Base-by-base conservation (phyloP, 1,140 invertebrate genomes). In the Teleogryllus occipitalis region DNA sequence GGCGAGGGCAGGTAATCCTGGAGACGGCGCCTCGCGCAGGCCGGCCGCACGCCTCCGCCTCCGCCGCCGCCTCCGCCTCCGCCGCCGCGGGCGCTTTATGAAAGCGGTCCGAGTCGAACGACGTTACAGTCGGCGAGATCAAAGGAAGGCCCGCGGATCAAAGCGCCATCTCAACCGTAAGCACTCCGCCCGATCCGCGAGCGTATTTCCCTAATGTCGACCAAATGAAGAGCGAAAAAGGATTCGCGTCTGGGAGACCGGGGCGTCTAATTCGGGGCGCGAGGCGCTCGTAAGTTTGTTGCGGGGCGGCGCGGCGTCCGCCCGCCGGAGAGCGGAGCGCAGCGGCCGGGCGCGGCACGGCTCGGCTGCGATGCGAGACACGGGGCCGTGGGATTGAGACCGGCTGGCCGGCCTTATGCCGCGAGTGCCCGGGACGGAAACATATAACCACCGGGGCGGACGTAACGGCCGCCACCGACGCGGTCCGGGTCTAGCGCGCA, bases 201-300 rank as follows among this genome's bases (percentile, higher is more conserved):
- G 18, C 54, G 54, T 65, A 65, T 65, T 65, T 65, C 54, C 54
- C 54, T 65, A 65, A 65, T 65, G 54, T 7, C 54, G 54, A 65
- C 54, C 54, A 65, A 65, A 65, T 65, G 54, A 65, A 65, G 54
- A 65, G 54, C 54, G 54, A 65, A 65, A 65, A 65, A 65, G 54
- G 54, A 65, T 65, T 65, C 54, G 18, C 0, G 10, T 2, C 54
- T 7, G 54, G 10, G 27, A 7, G 2, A 65, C 2, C 54, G 27
- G 5, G 18, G 54, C 54, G 10, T 65, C 10, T 65, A 65, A 65
- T 65, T 18, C 54, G 18, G 10, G 18, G 10, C 54, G 10, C 54
- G 54, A 65, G 54, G 10, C 27, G 27, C 27, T 39, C 54, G 18
- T 65, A 18, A 65, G 54, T 65, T 65, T 18, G 54, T 18, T 65